Evolutionary conservation across 2,888 invertebrate species (phyloP).

Genomic region (Macrophya alboannulata): DNA sequence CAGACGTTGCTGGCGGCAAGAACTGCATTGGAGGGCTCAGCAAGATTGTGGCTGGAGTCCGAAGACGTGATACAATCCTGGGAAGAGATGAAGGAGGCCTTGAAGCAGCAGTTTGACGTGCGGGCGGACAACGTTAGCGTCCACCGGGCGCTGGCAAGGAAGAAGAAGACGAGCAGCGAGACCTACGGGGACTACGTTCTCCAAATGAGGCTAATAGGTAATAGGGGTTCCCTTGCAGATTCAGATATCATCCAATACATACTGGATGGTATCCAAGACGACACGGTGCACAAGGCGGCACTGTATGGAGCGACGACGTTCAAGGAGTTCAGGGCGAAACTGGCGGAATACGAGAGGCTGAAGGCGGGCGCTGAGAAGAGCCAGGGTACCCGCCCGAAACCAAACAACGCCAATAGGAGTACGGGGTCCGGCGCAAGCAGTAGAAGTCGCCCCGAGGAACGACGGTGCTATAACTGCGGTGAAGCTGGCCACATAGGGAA

Average conservation of each 20-base stretch:
- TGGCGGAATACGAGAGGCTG: neutral
- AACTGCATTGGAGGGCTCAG: neutral
- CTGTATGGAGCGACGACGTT: constrained; percentile 45
- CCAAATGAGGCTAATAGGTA: neutral
- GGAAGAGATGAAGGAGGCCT: constrained; percentile 3
- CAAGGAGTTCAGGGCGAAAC: constrained; percentile 10
- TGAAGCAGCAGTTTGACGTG: neutral
- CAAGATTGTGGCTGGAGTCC: neutral
- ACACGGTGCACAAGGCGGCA: constrained; percentile 10
- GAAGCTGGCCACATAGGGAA: neutral
- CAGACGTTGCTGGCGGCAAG: neutral
- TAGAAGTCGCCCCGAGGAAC: neutral
- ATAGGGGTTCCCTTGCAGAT: neutral
- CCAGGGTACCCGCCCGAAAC: neutral
- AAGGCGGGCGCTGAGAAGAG: neutral
- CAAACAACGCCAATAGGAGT: neutral
- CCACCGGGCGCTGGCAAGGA: neutral
- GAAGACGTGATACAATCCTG: neutral
- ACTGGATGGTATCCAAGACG: constrained; percentile 43
- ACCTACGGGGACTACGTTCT: neutral
- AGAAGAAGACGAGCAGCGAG: neutral
- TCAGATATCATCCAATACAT: constrained; percentile 48
- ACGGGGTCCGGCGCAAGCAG: neutral
- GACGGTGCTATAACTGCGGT: neutral
- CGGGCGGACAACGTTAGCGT: neutral